Base-by-base conservation (phyloP, 2,113 vertebrate species). In the Hylia prasina region DNA sequence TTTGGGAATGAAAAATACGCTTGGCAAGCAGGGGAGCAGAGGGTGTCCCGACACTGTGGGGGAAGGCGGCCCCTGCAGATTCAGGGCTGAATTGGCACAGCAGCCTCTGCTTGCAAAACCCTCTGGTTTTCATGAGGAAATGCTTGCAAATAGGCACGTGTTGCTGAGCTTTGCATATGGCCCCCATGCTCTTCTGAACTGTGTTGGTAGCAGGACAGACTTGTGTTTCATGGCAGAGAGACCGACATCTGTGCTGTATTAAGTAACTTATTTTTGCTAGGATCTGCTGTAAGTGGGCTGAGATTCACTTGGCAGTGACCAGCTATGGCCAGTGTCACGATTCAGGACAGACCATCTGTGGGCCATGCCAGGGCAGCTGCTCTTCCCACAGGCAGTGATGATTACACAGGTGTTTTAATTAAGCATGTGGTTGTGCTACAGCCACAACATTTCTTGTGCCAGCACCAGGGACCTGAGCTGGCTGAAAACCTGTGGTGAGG, bases 41-140 rank as follows among this genome's bases (percentile, higher is more conserved):
- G 28, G 35, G 19, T 68, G 82, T 40, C 76, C 23, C 1, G 0
- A 47, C 9, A 2, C 53, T 56, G 69, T 0, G 0, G 47, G 37
- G 51, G 20, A 61, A 65, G 18, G 69, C 1, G 0, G 76, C 53
- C 70, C 22, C 64, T 44, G 48, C 2, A 1, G 48, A 64, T 48
- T 69, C 21, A 4, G 57, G 47, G 70, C 61, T 91, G 81, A 77
- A 69, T 65, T 91, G 65, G 78, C 66, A 66, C 54, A 73, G 66
- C 50, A 61, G 70, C 39, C 71, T 85, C 45, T 2, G 7, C 70
- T 82, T 70, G 72, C 71, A 95, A 78, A 81, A 61, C 39, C 11
- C 20, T 45, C 66, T 14, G 6, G 3, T 30, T 90, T 71, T 47
- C 1, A 2, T 83, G 45, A 87, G 57, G 65, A 76, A 85, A 33